Evolutionary conservation across 2,797 vertebrate species (phyloP).

Genomic region (Spinus olivaceus): DNA sequence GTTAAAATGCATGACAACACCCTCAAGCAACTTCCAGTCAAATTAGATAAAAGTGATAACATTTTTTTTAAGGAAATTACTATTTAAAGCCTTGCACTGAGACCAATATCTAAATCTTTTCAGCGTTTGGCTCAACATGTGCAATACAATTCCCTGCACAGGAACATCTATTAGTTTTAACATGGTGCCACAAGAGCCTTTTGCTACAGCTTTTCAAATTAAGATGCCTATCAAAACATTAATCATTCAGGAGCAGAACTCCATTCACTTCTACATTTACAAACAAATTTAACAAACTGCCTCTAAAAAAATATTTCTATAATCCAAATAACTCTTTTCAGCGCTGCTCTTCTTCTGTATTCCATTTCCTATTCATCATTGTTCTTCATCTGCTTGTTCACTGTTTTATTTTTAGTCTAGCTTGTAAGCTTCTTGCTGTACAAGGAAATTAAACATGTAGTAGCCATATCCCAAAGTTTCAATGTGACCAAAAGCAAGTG

Average conservation of each 20-base stretch:
- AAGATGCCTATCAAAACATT: neutral
- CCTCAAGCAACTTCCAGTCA: slow-evolving; percentile 44
- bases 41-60: slow-evolving; percentile 24
- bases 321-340: neutral
- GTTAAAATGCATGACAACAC: slow-evolving; percentile 28
- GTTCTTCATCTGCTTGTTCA: neutral
- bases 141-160: neutral
- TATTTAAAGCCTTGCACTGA: slow-evolving; percentile 5
- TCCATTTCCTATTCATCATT: neutral
- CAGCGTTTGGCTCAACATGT: neutral
- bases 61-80: slow-evolving; percentile 30
- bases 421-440: neutral
- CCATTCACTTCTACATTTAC: neutral
- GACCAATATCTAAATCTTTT: neutral
- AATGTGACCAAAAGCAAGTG: neutral
- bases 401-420: neutral
- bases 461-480: neutral
- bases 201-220: neutral
- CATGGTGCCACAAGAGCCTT: neutral
- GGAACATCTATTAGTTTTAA: neutral
- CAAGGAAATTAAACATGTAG: neutral
- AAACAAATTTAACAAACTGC: neutral
- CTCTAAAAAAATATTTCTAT: neutral
- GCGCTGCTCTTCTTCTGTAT: neutral
- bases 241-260: neutral